Evolutionary conservation across 1,140 invertebrate genomes (phyloP), one percentile per base, ranked within the genome.

Genomic region (Bombus balteatus): DNA sequence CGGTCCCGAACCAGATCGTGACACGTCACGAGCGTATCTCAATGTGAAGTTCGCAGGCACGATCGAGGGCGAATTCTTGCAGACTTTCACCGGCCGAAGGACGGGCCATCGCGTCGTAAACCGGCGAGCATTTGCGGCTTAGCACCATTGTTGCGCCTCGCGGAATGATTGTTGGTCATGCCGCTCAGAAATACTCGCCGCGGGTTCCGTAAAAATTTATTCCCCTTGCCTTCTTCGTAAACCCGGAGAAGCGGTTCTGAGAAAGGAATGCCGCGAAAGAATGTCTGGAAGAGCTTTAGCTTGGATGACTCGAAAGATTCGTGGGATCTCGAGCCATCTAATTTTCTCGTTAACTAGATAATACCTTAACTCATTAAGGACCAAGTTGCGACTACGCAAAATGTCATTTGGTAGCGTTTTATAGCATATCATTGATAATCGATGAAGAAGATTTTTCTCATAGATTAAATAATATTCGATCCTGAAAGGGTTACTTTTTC

Each of bases 1-100:
- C 75, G 82, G 80, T 81, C 62, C 71, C 73, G 84, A 84, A 74
- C 89, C 82, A 85, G 86, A 77, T 90, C 90, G 91, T 91, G 91
- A 91, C 91, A 87, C 89, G 89, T 91, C 91, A 88, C 81, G 74
- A 78, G 87, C n/a, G n/a, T 84, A 89, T 92, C 91, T 92, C 91
- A 92, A 92, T 92, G 91, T 88, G 89, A 92, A 92, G 91, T 92
- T 92, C 90, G 91, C 90, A n/a, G 85, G 79, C 86, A 88, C 86
- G 88, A 92, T 92, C 88, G 89, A 90, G 91, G 89, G 87, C 89
- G 89, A 91, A 92, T 91, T 91, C 85, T 78, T 79, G 82, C 75
- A 68, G 85, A 90, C 92, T 92, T 91, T 91, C 91, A 92, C 90
- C 85, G 70, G 28, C 28, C 86, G 84, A 86, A 85, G 84, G 86